These are phyloP conservation scores for Romanomermis culicivorax DNA, from an alignment of 2,888 invertebrate genomes.

Conservation along the genomic window DNA sequence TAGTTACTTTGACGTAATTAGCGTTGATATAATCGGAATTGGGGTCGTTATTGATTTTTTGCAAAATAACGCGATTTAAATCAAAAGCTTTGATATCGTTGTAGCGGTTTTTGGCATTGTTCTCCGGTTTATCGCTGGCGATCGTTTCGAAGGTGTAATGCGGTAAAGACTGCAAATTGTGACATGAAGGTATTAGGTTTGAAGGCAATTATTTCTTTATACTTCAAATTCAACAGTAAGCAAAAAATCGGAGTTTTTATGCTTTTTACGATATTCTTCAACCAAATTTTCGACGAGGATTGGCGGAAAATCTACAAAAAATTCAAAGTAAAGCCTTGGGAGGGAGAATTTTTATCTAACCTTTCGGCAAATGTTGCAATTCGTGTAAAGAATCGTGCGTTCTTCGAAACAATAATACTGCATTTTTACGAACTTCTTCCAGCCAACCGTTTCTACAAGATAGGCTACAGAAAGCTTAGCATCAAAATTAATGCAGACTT, in stretches of 20 bases:
- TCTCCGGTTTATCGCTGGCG: constrained; percentile 21
- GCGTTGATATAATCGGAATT: constrained; percentile 36
- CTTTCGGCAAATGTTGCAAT: neutral
- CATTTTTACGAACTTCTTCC: no score
- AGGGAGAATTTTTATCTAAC: neutral
- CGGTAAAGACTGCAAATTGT: constrained; percentile 19
- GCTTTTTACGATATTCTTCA: constrained; percentile 21
- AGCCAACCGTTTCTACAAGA: no score
- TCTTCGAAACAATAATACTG: no score
- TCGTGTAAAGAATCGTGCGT: constrained; percentile 2
- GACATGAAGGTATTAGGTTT: neutral
- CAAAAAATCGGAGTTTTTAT: constrained; percentile 25
- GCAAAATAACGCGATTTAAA: constrained; percentile 31
- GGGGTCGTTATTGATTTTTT: constrained; percentile 19
- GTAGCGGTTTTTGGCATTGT: constrained; percentile 30
- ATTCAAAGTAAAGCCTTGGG: no score
- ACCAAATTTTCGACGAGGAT: constrained; percentile 22
- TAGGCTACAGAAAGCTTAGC: no score
- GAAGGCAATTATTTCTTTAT: neutral
- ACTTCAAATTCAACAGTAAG: constrained; percentile 25
- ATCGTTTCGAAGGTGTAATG: constrained; percentile 16
- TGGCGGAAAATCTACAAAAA: constrained; percentile 12
- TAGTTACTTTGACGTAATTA: constrained; percentile 32
- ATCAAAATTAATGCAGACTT: no score
- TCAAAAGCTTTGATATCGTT: constrained; percentile 35